phyloP scores from a whole-genome alignment of 2,888 invertebrate genomes.

The Lutraria lutraria region DNA sequence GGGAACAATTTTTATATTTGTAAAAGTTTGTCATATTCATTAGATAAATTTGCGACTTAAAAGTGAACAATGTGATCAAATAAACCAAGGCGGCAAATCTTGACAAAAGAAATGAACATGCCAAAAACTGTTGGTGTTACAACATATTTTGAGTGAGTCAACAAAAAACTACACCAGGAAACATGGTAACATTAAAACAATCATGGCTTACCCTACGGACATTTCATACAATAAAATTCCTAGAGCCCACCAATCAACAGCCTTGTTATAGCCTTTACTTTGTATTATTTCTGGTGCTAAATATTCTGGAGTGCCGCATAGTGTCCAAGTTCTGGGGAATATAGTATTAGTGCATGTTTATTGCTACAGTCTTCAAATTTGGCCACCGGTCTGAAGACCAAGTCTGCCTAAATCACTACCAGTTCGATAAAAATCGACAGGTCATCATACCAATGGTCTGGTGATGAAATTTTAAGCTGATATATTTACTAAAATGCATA shows the following conservation, averaged over 20 bases:
- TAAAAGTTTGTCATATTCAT: not conserved
- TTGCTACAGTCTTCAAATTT: too few relatives aligned
- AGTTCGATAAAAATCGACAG: too few relatives aligned
- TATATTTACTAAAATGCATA: too few relatives aligned
- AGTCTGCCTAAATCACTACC: too few relatives aligned
- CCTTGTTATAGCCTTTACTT: conserved; percentile 98
- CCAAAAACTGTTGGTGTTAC: not conserved
- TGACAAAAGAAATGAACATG: not conserved
- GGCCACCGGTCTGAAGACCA: too few relatives aligned
- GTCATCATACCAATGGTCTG: too few relatives aligned
- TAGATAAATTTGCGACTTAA: not conserved
- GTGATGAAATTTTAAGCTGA: too few relatives aligned
- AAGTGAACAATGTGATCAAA: not conserved
- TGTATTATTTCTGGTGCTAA: conserved; percentile 97
- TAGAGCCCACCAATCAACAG: conserved; percentile 99
- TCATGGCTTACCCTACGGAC: conserved; percentile 86
- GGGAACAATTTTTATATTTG: not conserved
- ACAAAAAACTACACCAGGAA: not conserved
- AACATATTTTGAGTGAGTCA: not conserved
- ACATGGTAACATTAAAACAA: not conserved
- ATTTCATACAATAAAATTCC: conserved; percentile 89
- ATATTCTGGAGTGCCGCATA: conserved; percentile 99
- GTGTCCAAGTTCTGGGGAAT: conserved; percentile 93
- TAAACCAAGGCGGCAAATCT: not conserved
- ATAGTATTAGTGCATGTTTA: conserved; percentile 5